phyloP scores from a whole-genome alignment of 2,888 invertebrate species.

The Andrena minutula region DNA sequence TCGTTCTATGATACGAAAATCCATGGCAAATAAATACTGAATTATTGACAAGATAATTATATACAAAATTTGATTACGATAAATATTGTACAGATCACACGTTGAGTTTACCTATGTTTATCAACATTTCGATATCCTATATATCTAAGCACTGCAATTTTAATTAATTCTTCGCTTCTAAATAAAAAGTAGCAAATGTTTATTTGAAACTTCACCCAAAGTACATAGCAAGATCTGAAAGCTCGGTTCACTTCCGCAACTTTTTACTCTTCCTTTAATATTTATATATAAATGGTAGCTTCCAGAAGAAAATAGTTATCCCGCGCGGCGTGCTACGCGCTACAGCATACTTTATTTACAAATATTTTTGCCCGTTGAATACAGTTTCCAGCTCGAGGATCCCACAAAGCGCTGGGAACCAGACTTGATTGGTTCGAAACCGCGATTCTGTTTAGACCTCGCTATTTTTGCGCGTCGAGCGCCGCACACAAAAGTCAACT shows the following conservation, averaged over 20 bases:
- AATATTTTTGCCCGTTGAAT: slow-evolving; percentile 46
- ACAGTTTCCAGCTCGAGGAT: slow-evolving; percentile 50
- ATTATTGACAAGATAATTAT: neutral
- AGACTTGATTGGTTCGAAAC: slow-evolving; percentile 8
- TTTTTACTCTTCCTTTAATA: too few species aligned
- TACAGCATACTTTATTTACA: slow-evolving; percentile 55
- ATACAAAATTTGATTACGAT: neutral
- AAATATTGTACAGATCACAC: neutral
- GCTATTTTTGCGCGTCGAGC: slow-evolving; percentile 25
- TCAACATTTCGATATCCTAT: too few species aligned
- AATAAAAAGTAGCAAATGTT: too few species aligned
- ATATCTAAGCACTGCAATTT: too few species aligned
- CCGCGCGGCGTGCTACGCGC: neutral
- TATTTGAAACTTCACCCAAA: too few species aligned
- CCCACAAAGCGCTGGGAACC: slow-evolving; percentile 37
- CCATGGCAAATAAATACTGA: neutral
- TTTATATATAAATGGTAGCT: too few species aligned
- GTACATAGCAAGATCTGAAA: too few species aligned
- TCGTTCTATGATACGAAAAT: neutral
- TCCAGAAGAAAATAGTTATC: neutral
- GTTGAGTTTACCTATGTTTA: neutral
- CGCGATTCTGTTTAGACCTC: slow-evolving; percentile 30
- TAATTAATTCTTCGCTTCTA: too few species aligned
- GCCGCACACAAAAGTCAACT: slow-evolving; percentile 25
- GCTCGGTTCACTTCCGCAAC: too few species aligned